Evolutionary conservation across 2,113 vertebrate genomes (phyloP), one percentile per base, ranked within the genome.

Genomic region (Urocynchramus pylzowi): DNA sequence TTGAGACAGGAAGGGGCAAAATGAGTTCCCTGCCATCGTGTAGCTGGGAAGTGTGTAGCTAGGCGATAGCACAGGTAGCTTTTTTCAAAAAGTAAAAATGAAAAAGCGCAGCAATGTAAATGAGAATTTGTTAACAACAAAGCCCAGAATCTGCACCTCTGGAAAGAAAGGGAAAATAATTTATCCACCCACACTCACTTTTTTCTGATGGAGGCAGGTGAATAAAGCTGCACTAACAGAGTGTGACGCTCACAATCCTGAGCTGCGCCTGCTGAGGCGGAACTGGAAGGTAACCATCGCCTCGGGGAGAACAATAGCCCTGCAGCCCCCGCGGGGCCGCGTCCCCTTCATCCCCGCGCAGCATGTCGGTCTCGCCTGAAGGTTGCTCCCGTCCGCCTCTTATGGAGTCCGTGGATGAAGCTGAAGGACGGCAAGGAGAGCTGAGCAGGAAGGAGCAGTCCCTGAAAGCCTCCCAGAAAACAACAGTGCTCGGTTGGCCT

Each of bases 101-200:
- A 97, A 96, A 95, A 97, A 96, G 95, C 91, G 93, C 92, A 97
- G 93, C 82, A 21, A 87, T 93, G 89, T 98, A 98, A 97, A 98
- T 96, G 97, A 94, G 91, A 77, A 90, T 87, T 96, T 96, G 97
- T 98, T 98, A 98, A 97, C 97, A 97, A 96, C 97, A 97, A 95
- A 96, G 95, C 97, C 91, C 93, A 93, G 97, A 96, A 97, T 95
- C 96, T 93, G 94, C 94, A 97, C 97, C 97, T 97, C 95, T 68
- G 67, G 97, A 97, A 98, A 97, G 97, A 98, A 97, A 98, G 93
- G 95, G 94, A 96, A 98, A 97, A 98, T 97, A 97, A 97, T 98
- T 97, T 98, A 97, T 98, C 97, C 97, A 11, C 98, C 97, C 97
- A 98, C 98, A 95, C 96, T 95, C 76, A 80, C 96, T 97, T 97